These are phyloP conservation scores for Microplitis mediator DNA, from an alignment of 1,140 invertebrate genomes.

Conservation along the genomic window DNA sequence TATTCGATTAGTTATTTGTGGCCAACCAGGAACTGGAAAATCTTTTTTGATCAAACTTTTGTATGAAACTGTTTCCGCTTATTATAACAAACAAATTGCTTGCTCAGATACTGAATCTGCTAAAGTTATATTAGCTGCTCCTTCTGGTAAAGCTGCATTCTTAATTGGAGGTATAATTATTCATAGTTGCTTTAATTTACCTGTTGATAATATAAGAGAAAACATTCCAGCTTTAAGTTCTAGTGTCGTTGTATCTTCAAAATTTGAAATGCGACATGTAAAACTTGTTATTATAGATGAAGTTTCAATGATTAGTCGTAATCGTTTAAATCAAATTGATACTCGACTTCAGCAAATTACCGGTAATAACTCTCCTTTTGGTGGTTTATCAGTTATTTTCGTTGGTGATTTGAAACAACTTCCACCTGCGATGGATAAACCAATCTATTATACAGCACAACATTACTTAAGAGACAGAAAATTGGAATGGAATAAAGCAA, in stretches of 20 bases:
- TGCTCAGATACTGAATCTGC: constrained; percentile 23
- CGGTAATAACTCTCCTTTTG: constrained; percentile 24
- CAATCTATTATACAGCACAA: constrained; percentile 20
- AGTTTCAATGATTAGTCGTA: constrained; percentile 49
- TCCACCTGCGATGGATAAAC: constrained; percentile 33
- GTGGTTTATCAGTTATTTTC: constrained; percentile 38
- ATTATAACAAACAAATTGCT: constrained; percentile 24
- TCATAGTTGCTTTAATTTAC: constrained; percentile 27
- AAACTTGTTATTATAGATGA: constrained; percentile 55
- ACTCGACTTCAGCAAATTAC: background rate
- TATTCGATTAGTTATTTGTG: constrained; percentile 34
- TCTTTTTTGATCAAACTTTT: constrained; percentile 30
- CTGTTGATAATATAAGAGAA: constrained; percentile 31
- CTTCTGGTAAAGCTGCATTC: constrained; percentile 50
- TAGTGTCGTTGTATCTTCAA: constrained; percentile 34
- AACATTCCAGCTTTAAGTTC: constrained; percentile 21
- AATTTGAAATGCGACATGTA: constrained; percentile 33
- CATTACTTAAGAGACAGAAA: constrained; percentile 8
- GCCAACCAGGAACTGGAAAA: constrained; percentile 36
- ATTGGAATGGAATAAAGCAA: background rate
- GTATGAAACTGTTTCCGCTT: constrained; percentile 28
- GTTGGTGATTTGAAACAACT: constrained; percentile 41
- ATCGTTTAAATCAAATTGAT: constrained; percentile 41
- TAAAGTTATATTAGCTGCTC: constrained; percentile 43
- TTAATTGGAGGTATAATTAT: constrained; percentile 45